A percentile compares a stretch with the other conserved stretches of the same genome.
These are phyloP conservation scores for Actinopyga echinites DNA, from an alignment of 53 echinoderm and acorn worm species.

Conservation along the genomic window DNA sequence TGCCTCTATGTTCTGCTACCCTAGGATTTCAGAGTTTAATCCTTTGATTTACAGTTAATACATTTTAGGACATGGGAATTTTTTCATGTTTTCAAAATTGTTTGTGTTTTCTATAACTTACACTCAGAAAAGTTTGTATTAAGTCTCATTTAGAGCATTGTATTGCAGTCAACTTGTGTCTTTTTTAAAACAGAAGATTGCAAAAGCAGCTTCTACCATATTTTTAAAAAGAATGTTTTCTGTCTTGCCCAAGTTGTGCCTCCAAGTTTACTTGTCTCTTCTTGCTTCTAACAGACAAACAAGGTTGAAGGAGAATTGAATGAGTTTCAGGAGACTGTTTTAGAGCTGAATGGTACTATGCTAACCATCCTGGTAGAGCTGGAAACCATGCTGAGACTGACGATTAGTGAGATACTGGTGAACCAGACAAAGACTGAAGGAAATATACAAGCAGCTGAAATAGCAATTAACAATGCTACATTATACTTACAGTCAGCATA, in stretches of 20 bases:
- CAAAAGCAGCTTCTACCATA: too few species aligned
- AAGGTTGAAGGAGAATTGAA: not conserved
- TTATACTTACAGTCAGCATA: constrained; percentile 11
- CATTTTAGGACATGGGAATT: too few species aligned
- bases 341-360: not conserved
- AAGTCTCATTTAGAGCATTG: too few species aligned
- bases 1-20: too few species aligned
- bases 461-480: not conserved
- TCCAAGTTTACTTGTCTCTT: not conserved
- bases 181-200: too few species aligned
- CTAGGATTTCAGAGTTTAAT: too few species aligned
- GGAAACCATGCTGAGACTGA: not conserved
- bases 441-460: not conserved
- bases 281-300: constrained; percentile 4
- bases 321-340: not conserved
- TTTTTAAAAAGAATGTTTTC: too few species aligned
- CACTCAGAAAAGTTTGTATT: too few species aligned
- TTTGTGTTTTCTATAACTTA: too few species aligned
- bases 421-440: not conserved
- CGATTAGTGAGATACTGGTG: not conserved
- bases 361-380: not conserved
- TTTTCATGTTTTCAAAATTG: too few species aligned
- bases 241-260: not conserved
- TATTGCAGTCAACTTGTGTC: too few species aligned
- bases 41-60: too few species aligned